phyloP scores from a whole-genome alignment of 2,797 vertebrate genomes.

The Darevskia nairensis region DNA sequence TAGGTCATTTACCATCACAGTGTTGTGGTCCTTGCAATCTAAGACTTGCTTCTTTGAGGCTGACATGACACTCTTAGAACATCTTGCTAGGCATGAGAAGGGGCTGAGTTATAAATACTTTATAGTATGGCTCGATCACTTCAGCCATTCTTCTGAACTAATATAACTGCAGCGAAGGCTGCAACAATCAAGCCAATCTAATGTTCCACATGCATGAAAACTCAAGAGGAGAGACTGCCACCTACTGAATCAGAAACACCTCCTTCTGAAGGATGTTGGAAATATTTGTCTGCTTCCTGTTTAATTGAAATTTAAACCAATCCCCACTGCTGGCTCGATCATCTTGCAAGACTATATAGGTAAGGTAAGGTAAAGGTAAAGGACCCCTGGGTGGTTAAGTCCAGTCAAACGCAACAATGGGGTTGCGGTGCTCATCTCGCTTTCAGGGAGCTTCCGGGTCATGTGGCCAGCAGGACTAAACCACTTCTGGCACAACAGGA shows the following conservation, averaged over 20 bases:
- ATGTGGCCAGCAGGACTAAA: no score
- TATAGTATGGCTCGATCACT: slow-evolving; percentile 12
- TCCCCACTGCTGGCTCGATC: not conserved
- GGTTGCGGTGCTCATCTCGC: no score
- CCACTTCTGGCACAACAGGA: no score
- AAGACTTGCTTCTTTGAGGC: slow-evolving; percentile 12
- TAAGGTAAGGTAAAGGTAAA: no score
- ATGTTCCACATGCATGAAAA: not conserved
- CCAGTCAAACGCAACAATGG: no score
- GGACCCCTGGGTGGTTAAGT: no score
- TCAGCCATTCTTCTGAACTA: not conserved
- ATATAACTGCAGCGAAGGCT: not conserved
- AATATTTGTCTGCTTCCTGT: slow-evolving; percentile 24
- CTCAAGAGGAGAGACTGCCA: not conserved
- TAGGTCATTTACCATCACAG: slow-evolving; percentile 6
- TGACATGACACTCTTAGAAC: not conserved
- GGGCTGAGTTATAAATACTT: slow-evolving; percentile 12
- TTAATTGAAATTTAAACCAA: slow-evolving; percentile 17
- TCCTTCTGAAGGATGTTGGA: not conserved
- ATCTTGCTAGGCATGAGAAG: not conserved
- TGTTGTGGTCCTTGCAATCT: not conserved
- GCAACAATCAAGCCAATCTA: not conserved
- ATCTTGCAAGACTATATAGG: not conserved
- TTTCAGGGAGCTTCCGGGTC: no score
- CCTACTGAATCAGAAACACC: slow-evolving; percentile 2